Evolutionary conservation across 2,797 vertebrate species (phyloP).

Genomic region (Rachycentron canadum): DNA sequence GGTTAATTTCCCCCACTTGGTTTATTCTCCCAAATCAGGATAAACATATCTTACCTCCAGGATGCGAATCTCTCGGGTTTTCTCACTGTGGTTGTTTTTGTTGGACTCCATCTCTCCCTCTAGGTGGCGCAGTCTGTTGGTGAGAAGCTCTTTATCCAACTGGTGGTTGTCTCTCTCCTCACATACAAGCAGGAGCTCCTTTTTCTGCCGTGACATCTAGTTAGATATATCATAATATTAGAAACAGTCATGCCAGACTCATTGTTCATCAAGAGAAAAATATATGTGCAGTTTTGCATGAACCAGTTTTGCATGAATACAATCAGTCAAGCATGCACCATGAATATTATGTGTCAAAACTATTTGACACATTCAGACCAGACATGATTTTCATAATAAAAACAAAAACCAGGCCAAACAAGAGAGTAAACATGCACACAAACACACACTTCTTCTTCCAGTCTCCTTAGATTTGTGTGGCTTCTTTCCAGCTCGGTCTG

Average conservation of each 20-base stretch:
- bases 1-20: neutral
- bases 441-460: conserved; percentile 92
- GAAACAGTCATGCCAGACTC: conserved; percentile 15
- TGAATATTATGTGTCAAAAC: conserved; percentile 34
- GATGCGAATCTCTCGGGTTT: conserved; percentile 86
- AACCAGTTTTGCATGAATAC: neutral
- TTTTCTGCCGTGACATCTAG: conserved; percentile 89
- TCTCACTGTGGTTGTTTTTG: conserved; percentile 88
- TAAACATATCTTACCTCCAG: conserved; percentile 69
- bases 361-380: conserved; percentile 21
- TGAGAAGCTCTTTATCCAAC: conserved; percentile 92
- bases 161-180: conserved; percentile 88
- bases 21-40: conserved; percentile 3
- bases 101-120: conserved; percentile 89
- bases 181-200: conserved; percentile 87
- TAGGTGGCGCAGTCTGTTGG: conserved; percentile 89
- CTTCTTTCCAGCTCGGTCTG: conserved; percentile 87
- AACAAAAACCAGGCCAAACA: conserved; percentile 12
- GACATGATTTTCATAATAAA: conserved; percentile 30
- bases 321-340: conserved; percentile 5
- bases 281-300: neutral
- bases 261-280: conserved; percentile 13
- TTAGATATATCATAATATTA: conserved; percentile 29
- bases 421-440: neutral
- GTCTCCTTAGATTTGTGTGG: conserved; percentile 80